phyloP scores from a whole-genome alignment of 2,888 invertebrate species.

The Crioceris asparagi region DNA sequence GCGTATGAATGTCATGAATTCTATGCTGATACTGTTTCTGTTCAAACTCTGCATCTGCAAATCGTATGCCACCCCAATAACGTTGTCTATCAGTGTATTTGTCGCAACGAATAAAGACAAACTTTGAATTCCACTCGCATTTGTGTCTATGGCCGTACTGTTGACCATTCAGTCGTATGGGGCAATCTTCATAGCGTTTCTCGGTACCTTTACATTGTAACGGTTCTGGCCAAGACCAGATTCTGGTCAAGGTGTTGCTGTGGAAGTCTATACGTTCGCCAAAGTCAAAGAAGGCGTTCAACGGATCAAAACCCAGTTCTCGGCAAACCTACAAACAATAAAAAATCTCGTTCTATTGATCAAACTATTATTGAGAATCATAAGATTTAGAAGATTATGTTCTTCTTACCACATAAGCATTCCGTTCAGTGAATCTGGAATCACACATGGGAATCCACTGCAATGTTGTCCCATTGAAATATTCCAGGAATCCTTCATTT shows the following conservation, averaged over 20 bases:
- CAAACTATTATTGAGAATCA: not conserved
- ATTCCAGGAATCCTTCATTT: conserved; percentile 84
- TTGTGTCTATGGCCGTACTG: conserved; percentile 73
- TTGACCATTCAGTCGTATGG: conserved; percentile 81
- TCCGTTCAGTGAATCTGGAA: conserved; percentile 86
- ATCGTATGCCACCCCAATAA: conserved; percentile 96
- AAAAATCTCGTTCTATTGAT: not conserved
- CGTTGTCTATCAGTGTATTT: conserved; percentile 48
- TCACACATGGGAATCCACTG: conserved; percentile 98
- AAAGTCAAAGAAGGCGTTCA: conserved; percentile 80
- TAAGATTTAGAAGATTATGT: no score
- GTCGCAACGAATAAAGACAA: conserved; percentile 90
- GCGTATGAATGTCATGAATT: conserved; percentile 71
- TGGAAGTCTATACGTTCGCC: conserved; percentile 82
- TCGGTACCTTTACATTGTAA: conserved; percentile 74
- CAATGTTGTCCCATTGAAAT: conserved; percentile 87
- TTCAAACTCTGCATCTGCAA: conserved; percentile 83
- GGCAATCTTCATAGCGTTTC: conserved; percentile 67
- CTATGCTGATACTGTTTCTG: conserved; percentile 71
- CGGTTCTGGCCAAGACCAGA: conserved; percentile 94
- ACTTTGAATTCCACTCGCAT: conserved; percentile 83
- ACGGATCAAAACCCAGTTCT: conserved; percentile 79
- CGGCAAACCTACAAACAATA: conserved; percentile 55
- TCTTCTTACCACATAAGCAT: conserved; percentile 86
- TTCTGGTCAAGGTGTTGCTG: conserved; percentile 73